Base-by-base conservation (phyloP, 2,888 invertebrate species). In the Emmelina monodactyla region DNA sequence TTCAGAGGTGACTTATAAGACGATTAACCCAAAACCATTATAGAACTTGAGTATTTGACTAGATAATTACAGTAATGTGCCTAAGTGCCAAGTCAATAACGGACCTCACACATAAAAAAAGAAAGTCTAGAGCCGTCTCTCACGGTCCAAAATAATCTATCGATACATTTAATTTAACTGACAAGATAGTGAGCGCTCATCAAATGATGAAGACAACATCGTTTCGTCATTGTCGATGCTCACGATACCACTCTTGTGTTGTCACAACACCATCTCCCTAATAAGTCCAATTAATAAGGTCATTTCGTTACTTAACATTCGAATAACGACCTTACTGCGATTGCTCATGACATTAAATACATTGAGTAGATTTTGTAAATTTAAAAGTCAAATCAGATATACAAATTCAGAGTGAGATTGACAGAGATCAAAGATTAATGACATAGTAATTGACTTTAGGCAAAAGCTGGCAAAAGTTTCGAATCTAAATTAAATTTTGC, bases 171-270 rank as follows among this genome's bases (percentile, higher is more conserved):
- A 73, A 78, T 73, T 71, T 75, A 75, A 67, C 78, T 76, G 79
- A 78, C 79, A 78, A 72, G 73, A 72, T 72, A 76, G 72, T 73
- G 76, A 75, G 64, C 72, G 76, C 71, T 76, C 76, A 72, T 78
- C 78, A 76, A 72, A 75, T 76, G 76, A 78, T 78, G 73, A 79
- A 78, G 78, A 78, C 78, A 78, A 71, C 73, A 68, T 72, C 78
- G 79, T 79, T 79, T 79, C 79, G 78, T 79, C 79, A 78, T 76
- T 79, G 79, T 79, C 72, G 79, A 78, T 79, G 72, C 59, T 56
- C 76, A 78, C 76, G 79, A 79, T 79, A 79, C 66, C 78, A 76
- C 78, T 78, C 71, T 71, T 60, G 56, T 58, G 66, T 76, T 79
- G 79, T 79, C 79, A 79, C 78, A 79, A 79, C 78, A 79, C 70